These are phyloP conservation scores for Drosophila pseudotalamancana DNA, from an alignment of 2,888 invertebrate species.

Conservation along the genomic window DNA sequence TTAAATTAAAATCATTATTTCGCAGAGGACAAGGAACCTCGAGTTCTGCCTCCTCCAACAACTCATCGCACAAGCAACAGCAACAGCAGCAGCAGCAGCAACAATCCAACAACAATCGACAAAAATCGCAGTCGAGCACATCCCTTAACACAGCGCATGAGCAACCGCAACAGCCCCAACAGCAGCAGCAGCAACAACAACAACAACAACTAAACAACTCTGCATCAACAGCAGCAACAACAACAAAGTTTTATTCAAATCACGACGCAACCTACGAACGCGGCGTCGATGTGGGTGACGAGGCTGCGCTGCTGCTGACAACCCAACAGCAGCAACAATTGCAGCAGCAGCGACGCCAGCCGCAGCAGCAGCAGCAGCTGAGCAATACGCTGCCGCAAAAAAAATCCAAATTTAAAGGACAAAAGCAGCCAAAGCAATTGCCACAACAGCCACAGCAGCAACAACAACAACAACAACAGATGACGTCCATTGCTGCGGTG, in stretches of 20 bases:
- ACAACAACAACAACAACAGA: constrained; percentile 49
- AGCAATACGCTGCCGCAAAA: constrained; percentile 79
- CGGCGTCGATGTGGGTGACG: constrained; percentile 81
- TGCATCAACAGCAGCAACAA: constrained; percentile 26
- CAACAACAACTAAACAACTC: constrained; percentile 35
- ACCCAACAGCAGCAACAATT: constrained; percentile 53
- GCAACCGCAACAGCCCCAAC: constrained; percentile 56
- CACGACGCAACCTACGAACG: constrained; percentile 75
- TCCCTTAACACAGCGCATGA: constrained; percentile 78
- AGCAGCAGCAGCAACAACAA: constrained; percentile 27
- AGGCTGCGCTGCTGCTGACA: constrained; percentile 64
- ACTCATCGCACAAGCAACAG: constrained; percentile 66
- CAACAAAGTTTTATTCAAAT: constrained; percentile 76
- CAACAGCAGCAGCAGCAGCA: constrained; percentile 67
- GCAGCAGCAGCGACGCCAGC: constrained; percentile 47
- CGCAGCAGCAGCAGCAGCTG: constrained; percentile 38
- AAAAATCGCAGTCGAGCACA: constrained; percentile 81
- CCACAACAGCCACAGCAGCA: constrained; percentile 53
- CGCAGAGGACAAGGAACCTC: constrained; percentile 91
- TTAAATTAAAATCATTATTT: constrained; percentile 96
- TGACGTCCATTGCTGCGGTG: constrained; percentile 70
- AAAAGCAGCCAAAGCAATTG: constrained; percentile 82
- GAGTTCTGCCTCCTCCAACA: constrained; percentile 80
- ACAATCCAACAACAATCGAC: constrained; percentile 74
- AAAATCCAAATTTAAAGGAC: constrained; percentile 80